Conservation (phyloP, 2,113 vertebrate species). For the Stigmatopora nigra region DNA sequence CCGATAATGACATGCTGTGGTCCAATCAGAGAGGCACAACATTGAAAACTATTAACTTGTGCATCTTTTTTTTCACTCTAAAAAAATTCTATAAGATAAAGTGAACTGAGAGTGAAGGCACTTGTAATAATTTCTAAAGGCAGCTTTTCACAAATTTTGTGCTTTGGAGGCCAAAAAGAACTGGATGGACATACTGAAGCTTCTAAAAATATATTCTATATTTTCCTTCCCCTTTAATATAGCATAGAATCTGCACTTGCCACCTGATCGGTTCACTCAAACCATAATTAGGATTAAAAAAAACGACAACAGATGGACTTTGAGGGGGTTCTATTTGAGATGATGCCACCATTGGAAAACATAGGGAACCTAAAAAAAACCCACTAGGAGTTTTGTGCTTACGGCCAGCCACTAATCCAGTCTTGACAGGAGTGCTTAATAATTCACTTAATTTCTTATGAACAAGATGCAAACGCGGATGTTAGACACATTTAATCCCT, state of each 20-base stretch:
- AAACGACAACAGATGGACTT: neutral
- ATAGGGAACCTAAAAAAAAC: neutral
- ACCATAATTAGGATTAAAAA: no score
- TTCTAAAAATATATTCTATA: neutral
- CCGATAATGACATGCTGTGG: constrained; percentile 26
- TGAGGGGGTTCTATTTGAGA: no score
- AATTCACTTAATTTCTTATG: constrained; percentile 36
- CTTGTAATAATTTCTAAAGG: constrained; percentile 29
- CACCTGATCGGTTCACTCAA: no score
- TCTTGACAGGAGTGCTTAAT: constrained; percentile 36
- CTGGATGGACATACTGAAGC: neutral
- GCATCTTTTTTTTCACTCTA: constrained; percentile 21
- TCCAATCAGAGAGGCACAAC: constrained; percentile 28
- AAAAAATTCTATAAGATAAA: constrained; percentile 26
- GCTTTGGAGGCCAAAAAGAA: constrained; percentile 14
- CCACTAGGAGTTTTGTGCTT: constrained; percentile 1
- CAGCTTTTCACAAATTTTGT: constrained; percentile 37
- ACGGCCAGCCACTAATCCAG: constrained; percentile 25
- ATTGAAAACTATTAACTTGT: constrained; percentile 6
- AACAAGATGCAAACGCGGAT: constrained; percentile 34
- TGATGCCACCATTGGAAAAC: neutral
- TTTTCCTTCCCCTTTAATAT: neutral
- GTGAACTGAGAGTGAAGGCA: constrained; percentile 54
- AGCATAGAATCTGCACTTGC: neutral
- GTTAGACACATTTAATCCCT: constrained; percentile 46